phyloP scores from a whole-genome alignment of 2,888 invertebrate species.

The Anthophora plumipes region DNA sequence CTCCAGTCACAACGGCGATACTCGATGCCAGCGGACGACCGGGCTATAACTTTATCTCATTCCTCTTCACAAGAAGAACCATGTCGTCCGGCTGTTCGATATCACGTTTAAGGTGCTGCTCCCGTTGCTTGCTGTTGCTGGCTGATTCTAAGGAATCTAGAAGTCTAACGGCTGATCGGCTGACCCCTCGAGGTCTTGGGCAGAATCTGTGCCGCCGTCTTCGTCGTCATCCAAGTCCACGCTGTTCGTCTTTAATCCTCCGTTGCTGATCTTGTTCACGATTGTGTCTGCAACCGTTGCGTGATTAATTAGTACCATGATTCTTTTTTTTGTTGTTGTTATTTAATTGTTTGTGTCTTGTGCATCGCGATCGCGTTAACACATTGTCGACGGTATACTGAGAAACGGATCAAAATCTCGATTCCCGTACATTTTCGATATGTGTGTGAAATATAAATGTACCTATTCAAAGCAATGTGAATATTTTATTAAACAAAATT shows the following conservation, averaged over 20 bases:
- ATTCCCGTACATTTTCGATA: too few relatives aligned
- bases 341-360: too few relatives aligned
- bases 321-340: too few relatives aligned
- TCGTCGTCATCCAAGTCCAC: constrained; percentile 91
- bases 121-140: constrained; percentile 32
- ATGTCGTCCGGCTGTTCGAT: constrained; percentile 38
- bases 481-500: too few relatives aligned
- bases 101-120: constrained; percentile 52
- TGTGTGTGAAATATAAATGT: too few relatives aligned
- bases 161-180: constrained; percentile 92
- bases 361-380: too few relatives aligned
- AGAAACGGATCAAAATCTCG: too few relatives aligned
- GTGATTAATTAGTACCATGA: too few relatives aligned
- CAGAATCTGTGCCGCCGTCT: constrained; percentile 88
- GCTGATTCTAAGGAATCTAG: constrained; percentile 83
- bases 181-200: constrained; percentile 90
- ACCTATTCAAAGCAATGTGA: too few relatives aligned
- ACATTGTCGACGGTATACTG: too few relatives aligned
- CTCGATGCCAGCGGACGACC: constrained; percentile 58
- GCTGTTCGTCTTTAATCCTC: constrained; percentile 86
- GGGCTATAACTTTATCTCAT: constrained; percentile 1
- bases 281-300: constrained; percentile 82
- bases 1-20: constrained; percentile 77
- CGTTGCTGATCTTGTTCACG: constrained; percentile 84
- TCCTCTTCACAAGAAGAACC: constrained; percentile 7